These are phyloP conservation scores for Sesia bembeciformis DNA, from an alignment of 2,888 invertebrate genomes.

Conservation along the genomic window DNA sequence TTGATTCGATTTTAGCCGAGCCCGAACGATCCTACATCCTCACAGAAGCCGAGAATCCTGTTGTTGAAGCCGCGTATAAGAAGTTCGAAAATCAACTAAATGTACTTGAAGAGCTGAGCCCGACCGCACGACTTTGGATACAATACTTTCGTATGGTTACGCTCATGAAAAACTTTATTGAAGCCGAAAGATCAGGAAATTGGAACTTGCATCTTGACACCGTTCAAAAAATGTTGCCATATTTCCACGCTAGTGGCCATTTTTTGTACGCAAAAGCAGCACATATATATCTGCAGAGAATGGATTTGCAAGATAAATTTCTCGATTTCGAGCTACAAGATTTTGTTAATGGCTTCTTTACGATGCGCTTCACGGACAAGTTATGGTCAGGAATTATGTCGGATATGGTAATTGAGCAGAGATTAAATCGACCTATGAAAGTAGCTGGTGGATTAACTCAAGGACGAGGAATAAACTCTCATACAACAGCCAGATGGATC, in stretches of 20 bases:
- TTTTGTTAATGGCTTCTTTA: slow-evolving; percentile 2
- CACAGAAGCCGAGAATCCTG: slow-evolving; percentile 1
- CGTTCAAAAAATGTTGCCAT: not conserved
- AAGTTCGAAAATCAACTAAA: not conserved
- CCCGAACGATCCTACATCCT: not conserved
- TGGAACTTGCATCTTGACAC: not conserved
- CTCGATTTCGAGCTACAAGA: slow-evolving; percentile 2
- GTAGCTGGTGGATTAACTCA: not conserved
- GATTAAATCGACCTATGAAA: not conserved
- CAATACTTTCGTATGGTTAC: not conserved
- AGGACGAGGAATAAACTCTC: not conserved
- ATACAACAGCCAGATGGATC: not conserved
- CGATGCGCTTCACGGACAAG: slow-evolving; percentile 4
- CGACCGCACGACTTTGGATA: not conserved
- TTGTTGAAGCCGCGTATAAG: slow-evolving; percentile 5
- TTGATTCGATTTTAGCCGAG: not conserved
- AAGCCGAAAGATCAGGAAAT: not conserved
- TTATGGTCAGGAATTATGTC: not conserved
- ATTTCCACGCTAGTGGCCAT: not conserved
- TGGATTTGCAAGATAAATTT: not conserved
- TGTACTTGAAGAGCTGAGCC: not conserved
- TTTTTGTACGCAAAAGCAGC: slow-evolving; percentile 17
- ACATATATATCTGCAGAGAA: slow-evolving; percentile 2
- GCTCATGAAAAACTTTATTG: not conserved
- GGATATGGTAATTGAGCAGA: not conserved